A percentile compares a stretch with the other conserved stretches of the same genome.
Evolutionary conservation across 2,888 invertebrate genomes (phyloP).

Genomic region (Nebria salina): DNA sequence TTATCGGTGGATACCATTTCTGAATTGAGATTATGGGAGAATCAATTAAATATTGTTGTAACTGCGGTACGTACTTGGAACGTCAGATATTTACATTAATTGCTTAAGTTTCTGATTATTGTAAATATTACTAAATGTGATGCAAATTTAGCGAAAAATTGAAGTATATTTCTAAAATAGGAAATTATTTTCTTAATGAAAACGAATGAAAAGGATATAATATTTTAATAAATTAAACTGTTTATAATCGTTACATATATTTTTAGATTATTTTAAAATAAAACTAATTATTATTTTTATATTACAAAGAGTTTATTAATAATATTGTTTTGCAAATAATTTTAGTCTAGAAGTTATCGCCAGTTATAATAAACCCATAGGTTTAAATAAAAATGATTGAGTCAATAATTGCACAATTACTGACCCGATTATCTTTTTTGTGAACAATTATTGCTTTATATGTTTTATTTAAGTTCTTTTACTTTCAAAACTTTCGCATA

Average conservation of each 20-base stretch:
- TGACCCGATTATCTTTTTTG: too few relatives aligned
- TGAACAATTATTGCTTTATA: not conserved
- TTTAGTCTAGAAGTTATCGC: too few relatives aligned
- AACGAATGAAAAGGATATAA: not conserved
- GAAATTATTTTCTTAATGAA: not conserved
- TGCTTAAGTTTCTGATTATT: not conserved
- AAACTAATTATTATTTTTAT: too few relatives aligned
- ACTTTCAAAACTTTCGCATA: not conserved
- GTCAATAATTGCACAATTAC: too few relatives aligned
- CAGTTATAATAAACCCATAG: too few relatives aligned
- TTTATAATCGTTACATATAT: not conserved
- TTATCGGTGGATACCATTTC: slow-evolving; percentile 63
- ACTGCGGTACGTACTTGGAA: slow-evolving; percentile 62
- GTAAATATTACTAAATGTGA: not conserved
- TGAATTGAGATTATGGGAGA: slow-evolving; percentile 63
- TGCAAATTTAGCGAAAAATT: too few relatives aligned
- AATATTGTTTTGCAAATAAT: too few relatives aligned
- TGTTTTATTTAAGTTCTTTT: not conserved
- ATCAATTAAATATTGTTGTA: slow-evolving; percentile 62
- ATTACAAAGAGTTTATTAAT: too few relatives aligned
- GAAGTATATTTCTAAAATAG: too few relatives aligned
- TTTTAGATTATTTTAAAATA: not conserved
- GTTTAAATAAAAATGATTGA: too few relatives aligned
- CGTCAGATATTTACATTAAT: slow-evolving; percentile 18
- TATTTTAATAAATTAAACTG: not conserved